A percentile compares a stretch with the other conserved stretches of the same genome.
These are phyloP conservation scores for Euzetes globulus DNA, from an alignment of 2,888 invertebrate genomes.

Conservation along the genomic window DNA sequence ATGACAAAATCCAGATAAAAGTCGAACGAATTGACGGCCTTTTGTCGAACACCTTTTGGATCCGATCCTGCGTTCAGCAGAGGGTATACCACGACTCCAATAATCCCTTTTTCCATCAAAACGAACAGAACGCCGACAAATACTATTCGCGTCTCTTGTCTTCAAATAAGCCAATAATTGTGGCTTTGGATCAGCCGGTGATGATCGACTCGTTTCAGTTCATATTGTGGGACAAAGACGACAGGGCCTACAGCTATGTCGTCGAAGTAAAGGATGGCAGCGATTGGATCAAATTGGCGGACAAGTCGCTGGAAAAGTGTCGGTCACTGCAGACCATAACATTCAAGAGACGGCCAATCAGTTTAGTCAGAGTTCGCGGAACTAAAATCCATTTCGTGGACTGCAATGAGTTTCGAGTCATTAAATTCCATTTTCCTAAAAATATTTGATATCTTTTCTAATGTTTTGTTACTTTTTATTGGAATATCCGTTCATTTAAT, in stretches of 20 bases:
- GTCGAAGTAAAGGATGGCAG: slow-evolving; percentile 20
- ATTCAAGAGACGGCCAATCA: slow-evolving; percentile 24
- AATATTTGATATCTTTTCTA: not conserved
- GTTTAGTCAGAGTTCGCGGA: slow-evolving; percentile 14
- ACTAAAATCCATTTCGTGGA: not conserved
- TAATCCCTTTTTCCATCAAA: too few species aligned
- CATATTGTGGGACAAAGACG: slow-evolving; percentile 10
- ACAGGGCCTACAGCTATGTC: slow-evolving; percentile 11
- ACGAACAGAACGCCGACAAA: not conserved
- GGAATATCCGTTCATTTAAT: too few species aligned
- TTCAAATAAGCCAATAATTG: slow-evolving; percentile 19
- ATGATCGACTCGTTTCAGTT: slow-evolving; percentile 28
- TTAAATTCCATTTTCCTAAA: slow-evolving; percentile 27
- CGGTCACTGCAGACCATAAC: slow-evolving; percentile 13
- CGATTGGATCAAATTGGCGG: slow-evolving; percentile 17
- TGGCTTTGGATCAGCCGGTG: slow-evolving; percentile 29
- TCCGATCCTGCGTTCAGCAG: not conserved
- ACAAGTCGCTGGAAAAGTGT: slow-evolving; percentile 13
- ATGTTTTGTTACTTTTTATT: too few species aligned
- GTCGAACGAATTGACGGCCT: slow-evolving; percentile 28
- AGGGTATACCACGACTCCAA: slow-evolving; percentile 23
- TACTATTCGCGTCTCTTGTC: not conserved
- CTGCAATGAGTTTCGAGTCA: slow-evolving; percentile 30
- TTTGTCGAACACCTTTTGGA: not conserved
- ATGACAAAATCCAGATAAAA: not conserved